phyloP scores from a whole-genome alignment of 2,113 vertebrate genomes.

The Campylomormyrus tamandua region DNA sequence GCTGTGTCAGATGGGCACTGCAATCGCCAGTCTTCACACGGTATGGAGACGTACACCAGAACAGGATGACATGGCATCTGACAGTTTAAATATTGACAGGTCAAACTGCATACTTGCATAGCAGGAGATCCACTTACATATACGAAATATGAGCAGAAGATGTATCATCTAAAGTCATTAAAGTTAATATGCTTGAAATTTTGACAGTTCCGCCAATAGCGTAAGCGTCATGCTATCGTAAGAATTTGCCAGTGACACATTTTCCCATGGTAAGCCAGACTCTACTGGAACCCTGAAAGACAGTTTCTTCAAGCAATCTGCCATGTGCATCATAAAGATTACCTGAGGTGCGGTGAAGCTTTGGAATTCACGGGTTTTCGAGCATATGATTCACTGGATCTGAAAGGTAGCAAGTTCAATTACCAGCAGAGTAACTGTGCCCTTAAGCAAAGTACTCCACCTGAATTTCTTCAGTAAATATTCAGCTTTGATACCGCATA shows the following conservation, averaged over 20 bases:
- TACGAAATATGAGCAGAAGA: not conserved
- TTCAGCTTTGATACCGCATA: not conserved
- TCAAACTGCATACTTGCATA: not conserved
- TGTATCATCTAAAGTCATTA: not conserved
- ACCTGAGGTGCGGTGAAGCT: not conserved
- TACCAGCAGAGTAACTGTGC: not conserved
- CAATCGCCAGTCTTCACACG: not conserved
- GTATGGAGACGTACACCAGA: not conserved
- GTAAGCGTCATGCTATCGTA: not conserved
- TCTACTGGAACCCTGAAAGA: not conserved
- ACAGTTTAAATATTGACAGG: slow-evolving; percentile 1
- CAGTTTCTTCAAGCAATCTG: not conserved
- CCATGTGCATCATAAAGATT: not conserved
- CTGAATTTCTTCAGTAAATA: not conserved
- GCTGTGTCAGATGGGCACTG: not conserved
- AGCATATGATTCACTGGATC: not conserved
- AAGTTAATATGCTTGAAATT: not conserved
- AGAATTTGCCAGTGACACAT: not conserved
- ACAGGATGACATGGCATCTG: not conserved
- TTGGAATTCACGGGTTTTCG: not conserved
- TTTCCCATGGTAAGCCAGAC: not conserved
- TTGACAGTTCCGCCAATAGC: not conserved
- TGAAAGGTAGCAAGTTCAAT: not conserved
- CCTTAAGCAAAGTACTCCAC: not conserved
- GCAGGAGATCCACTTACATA: slow-evolving; percentile 1